phyloP scores from a whole-genome alignment of 1,140 invertebrate species.

The Anoplophora glabripennis region DNA sequence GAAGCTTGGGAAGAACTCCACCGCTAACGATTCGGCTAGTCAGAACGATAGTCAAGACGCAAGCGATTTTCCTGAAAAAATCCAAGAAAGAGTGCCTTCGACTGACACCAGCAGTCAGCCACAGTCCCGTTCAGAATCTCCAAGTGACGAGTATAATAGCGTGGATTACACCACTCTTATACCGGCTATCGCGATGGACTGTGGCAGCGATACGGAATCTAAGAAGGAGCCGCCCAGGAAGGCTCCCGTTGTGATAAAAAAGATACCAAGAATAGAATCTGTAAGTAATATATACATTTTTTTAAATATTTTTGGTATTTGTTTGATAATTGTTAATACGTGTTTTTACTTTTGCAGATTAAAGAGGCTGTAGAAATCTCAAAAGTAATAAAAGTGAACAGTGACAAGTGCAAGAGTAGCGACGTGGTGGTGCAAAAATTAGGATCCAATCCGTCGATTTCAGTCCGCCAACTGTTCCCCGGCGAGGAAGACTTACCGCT shows the following conservation, averaged over 20 bases:
- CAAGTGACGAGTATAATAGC: constrained; percentile 36
- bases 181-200: constrained; percentile 45
- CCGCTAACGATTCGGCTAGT: constrained; percentile 22
- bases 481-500: constrained; percentile 77
- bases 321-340: no score
- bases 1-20: constrained; percentile 46
- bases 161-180: constrained; percentile 48
- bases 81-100: constrained; percentile 34
- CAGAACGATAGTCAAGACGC: constrained; percentile 22
- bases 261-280: constrained; percentile 31
- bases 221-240: constrained; percentile 31
- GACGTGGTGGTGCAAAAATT: constrained; percentile 48
- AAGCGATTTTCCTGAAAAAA: constrained; percentile 8
- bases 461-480: constrained; percentile 71
- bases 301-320: not conserved
- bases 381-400: constrained; percentile 35
- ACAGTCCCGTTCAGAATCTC: constrained; percentile 39
- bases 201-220: constrained; percentile 40
- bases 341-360: constrained; percentile 17
- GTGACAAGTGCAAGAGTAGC: constrained; percentile 30
- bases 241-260: constrained; percentile 17
- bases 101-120: constrained; percentile 33
- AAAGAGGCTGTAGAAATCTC: constrained; percentile 41
- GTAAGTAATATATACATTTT: constrained; percentile 18
- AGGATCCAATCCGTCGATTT: constrained; percentile 72